These are phyloP conservation scores for Scolanthus callimorphus DNA, from an alignment of 92 coral and sea anemone genomes.

Conservation along the genomic window DNA sequence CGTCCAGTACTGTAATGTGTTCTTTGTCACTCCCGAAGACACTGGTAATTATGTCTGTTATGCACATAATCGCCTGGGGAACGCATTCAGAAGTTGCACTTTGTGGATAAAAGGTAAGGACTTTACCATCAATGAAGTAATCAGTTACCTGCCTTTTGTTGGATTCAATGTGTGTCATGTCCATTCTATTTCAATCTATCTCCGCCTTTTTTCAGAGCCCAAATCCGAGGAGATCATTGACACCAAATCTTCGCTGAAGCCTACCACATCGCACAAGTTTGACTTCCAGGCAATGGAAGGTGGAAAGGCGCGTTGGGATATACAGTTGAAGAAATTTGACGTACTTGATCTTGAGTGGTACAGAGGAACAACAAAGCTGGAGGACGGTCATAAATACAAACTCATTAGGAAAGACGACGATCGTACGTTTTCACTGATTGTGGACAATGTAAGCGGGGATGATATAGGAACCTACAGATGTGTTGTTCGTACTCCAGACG, in stretches of 20 bases:
- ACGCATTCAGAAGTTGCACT: conserved; percentile 61
- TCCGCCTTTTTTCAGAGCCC: neutral
- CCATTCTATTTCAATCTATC: too few relatives aligned
- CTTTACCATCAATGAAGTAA: neutral
- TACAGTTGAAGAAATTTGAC: conserved; percentile 51
- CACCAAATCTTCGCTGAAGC: conserved; percentile 1
- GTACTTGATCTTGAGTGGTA: conserved; percentile 70
- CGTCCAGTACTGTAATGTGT: conserved; percentile 57
- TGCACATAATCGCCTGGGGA: conserved; percentile 81
- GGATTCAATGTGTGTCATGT: too few relatives aligned
- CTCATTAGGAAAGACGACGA: conserved; percentile 42
- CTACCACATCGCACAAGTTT: conserved; percentile 9
- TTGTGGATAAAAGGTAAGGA: conserved; percentile 70
- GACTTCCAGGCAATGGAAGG: conserved; percentile 52
- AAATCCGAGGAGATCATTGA: neutral
- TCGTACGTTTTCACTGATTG: conserved; percentile 60
- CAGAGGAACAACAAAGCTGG: conserved; percentile 62
- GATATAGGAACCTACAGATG: conserved; percentile 82
- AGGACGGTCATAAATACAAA: conserved; percentile 47
- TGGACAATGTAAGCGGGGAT: conserved; percentile 45
- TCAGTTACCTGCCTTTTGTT: too few relatives aligned
- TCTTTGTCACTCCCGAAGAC: conserved; percentile 65
- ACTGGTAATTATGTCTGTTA: conserved; percentile 90
- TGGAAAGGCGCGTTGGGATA: conserved; percentile 68
- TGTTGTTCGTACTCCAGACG: conserved; percentile 66